phyloP scores from a whole-genome alignment of 1,140 invertebrate genomes.

The Ceratoteleas bidentatus region DNA sequence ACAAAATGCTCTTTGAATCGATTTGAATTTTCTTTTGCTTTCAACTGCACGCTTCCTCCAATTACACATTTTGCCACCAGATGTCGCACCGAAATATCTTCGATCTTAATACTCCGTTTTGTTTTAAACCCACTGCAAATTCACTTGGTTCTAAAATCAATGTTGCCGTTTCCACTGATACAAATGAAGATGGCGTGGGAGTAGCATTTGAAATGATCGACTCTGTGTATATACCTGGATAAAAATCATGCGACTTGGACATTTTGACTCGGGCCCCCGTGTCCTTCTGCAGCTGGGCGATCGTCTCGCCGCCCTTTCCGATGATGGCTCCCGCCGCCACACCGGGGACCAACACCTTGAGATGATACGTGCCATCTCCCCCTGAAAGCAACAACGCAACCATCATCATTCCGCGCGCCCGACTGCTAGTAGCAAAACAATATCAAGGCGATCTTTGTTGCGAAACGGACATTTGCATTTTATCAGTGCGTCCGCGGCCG shows the following conservation, averaged over 20 bases:
- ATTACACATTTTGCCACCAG: too few species aligned
- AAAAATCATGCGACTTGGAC: constrained; percentile 99
- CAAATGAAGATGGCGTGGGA: too few species aligned
- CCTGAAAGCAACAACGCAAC: constrained; percentile 77
- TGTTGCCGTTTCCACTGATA: too few species aligned
- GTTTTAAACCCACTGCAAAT: too few species aligned
- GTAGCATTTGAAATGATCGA: too few species aligned
- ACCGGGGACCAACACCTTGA: constrained; percentile 97
- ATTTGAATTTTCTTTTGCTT: too few species aligned
- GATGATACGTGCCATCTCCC: constrained; percentile 91
- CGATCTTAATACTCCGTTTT: too few species aligned
- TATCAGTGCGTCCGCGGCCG: too few species aligned
- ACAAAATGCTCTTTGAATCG: too few species aligned
- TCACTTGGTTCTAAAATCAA: too few species aligned
- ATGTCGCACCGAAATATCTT: too few species aligned
- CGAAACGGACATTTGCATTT: constrained; percentile 52
- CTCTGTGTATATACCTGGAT: constrained; percentile 98
- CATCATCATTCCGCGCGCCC: constrained; percentile 8
- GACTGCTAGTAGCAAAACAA: constrained; percentile 17
- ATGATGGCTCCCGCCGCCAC: constrained; percentile 98
- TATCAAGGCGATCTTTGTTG: constrained; percentile 52
- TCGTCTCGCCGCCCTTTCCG: constrained; percentile 98
- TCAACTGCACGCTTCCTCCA: too few species aligned
- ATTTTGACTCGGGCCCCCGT: constrained; percentile 97
- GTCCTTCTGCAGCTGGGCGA: constrained; percentile 97